Evolutionary conservation across 1,140 invertebrate genomes (phyloP), one percentile per base, ranked within the genome.

Genomic region (Papilio glaucus): DNA sequence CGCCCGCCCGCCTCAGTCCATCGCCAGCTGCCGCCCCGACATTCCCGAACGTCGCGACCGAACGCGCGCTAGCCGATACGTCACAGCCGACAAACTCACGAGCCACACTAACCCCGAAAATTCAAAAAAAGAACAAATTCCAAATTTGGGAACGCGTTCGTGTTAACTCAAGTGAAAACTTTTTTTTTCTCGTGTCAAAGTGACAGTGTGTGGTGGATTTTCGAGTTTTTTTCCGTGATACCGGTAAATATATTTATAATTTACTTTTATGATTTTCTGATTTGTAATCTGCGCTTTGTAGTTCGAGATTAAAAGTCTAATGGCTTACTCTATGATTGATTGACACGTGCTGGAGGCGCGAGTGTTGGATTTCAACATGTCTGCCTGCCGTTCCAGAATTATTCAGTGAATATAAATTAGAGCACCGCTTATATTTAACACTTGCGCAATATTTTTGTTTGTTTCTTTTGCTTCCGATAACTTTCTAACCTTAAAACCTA

Each of bases 1-100:
- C 86, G 90, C 89, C 89, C 90, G 88, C 88, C 90, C 88, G 85
- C 88, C 85, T 89, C 89, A 92, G 90, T 92, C 85, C 85, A 89
- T 73, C 84, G 84, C 83, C 79, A 84, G 81, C 90, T 88, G 87
- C 87, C 89, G 87, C 85, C 70, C 76, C 84, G 88, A 86, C 84
- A 87, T 85, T 87, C 81, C 86, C 83, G 83, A 86, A 61, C 84
- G 85, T 81, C 82, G 84, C 83, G 82, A 79, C 77, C 82, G 82
- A 82, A 81, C 80, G 84, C 87, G 89, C 86, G 87, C 83, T 82
- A 82, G 81, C 82, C 73, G 84, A 80, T 78, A 79, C 81, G 80
- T 74, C 80, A 80, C 78, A 79, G 77, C 72, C 80, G 75, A 74
- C 42, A n/a, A 76, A 72, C 15, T 49, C 61, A 33, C 33, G 9